Conservation (phyloP, 2,797 vertebrate species). For the Carcharodon carcharias region DNA sequence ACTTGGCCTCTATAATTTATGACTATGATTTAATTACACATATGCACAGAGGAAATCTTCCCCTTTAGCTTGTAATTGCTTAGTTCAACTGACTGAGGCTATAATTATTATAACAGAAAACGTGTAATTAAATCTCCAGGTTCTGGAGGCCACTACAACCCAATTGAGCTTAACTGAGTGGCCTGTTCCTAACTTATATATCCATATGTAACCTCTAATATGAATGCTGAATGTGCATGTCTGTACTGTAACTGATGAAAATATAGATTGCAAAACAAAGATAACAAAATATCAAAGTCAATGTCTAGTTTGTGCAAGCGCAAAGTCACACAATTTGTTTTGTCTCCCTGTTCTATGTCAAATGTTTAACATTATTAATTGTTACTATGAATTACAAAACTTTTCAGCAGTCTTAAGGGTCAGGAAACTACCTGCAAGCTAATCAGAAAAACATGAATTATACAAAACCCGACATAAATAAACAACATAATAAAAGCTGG, state of each 20-base stretch:
- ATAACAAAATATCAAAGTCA: not conserved
- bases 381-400: not conserved
- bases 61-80: not conserved
- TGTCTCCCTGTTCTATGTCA: not conserved
- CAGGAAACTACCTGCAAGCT: not conserved
- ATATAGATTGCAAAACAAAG: not conserved
- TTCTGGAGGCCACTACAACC: not conserved
- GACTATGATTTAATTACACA: not conserved
- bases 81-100: not conserved
- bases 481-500: not conserved
- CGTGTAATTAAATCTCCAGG: not conserved
- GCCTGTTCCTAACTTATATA: too few species aligned
- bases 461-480: not conserved
- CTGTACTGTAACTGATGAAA: not conserved
- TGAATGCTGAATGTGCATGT: not conserved
- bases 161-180: not conserved
- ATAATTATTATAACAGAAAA: not conserved
- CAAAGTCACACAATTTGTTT: not conserved
- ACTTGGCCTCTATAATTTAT: not conserved
- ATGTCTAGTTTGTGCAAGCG: not conserved
- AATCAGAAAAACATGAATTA: not conserved
- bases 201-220: not conserved
- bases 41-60: not conserved
- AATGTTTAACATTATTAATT: not conserved
- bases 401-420: not conserved